phyloP scores from a whole-genome alignment of 64 coral and sea anemone genomes.

The Cladopsammia gracilis region DNA sequence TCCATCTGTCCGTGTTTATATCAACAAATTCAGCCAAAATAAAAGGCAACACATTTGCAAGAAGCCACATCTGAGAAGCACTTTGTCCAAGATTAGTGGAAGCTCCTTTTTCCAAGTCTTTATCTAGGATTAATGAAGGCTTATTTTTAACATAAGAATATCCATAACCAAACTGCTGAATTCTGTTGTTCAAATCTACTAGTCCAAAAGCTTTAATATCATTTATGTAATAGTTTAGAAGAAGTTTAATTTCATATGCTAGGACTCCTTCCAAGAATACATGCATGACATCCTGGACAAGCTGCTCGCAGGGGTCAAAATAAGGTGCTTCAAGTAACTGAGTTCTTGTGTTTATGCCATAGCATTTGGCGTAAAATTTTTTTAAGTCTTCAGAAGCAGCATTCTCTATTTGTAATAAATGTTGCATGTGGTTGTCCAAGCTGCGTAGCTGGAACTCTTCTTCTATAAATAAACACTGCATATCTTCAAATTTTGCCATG shows the following conservation, averaged over 20 bases:
- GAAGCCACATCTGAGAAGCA: conserved; percentile 34
- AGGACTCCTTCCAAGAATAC: conserved; percentile 38
- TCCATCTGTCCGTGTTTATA: background rate
- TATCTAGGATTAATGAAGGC: conserved; percentile 1
- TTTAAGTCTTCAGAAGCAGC: conserved; percentile 21
- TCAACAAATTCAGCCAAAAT: conserved; percentile 31
- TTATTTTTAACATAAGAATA: conserved; percentile 30
- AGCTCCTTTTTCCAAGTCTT: background rate
- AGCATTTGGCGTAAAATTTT: conserved; percentile 18
- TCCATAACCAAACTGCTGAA: conserved; percentile 10
- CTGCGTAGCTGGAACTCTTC: conserved; percentile 23
- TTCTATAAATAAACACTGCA: conserved; percentile 17
- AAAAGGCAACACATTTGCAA: conserved; percentile 22
- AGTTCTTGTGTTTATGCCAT: conserved; percentile 14
- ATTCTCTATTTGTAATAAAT: conserved; percentile 4
- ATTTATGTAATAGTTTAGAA: conserved; percentile 22
- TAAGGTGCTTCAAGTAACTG: background rate
- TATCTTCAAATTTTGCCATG: conserved; percentile 41
- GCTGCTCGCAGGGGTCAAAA: conserved; percentile 32
- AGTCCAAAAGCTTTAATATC: background rate
- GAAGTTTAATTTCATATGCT: conserved; percentile 41
- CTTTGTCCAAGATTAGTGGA: conserved; percentile 39
- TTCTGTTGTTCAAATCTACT: conserved; percentile 16
- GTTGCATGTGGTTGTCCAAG: background rate
- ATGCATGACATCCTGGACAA: conserved; percentile 43